phyloP scores from a whole-genome alignment of 2,888 invertebrate species.

The Ptychoptera albimana region DNA sequence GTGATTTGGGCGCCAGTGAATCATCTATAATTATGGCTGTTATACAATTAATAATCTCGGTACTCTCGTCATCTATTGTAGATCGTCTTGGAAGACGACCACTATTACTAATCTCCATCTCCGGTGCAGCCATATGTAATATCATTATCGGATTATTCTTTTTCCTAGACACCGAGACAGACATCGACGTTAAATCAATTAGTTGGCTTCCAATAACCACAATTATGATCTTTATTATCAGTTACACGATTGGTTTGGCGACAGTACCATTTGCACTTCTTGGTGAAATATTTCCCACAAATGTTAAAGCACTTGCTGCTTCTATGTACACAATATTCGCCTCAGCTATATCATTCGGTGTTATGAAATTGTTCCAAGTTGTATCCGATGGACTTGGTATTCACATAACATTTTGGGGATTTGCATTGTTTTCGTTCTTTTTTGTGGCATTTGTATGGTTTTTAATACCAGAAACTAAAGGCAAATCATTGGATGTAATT shows the following conservation, averaged over 20 bases:
- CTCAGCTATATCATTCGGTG: slow-evolving; percentile 39
- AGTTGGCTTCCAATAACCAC: slow-evolving; percentile 41
- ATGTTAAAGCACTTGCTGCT: slow-evolving; percentile 46
- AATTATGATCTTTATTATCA: slow-evolving; percentile 42
- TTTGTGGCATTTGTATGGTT: slow-evolving; percentile 37
- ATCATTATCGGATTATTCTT: slow-evolving; percentile 39
- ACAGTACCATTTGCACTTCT: slow-evolving; percentile 46
- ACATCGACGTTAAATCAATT: slow-evolving; percentile 31
- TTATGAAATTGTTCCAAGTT: slow-evolving; percentile 40
- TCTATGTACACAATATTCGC: slow-evolving; percentile 44
- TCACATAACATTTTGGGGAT: slow-evolving; percentile 39
- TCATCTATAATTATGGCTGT: slow-evolving; percentile 37
- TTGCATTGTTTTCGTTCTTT: slow-evolving; percentile 32
- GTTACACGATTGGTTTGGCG: slow-evolving; percentile 44
- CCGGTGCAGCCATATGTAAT: slow-evolving; percentile 37
- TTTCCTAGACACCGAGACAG: slow-evolving; percentile 33
- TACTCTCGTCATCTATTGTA: slow-evolving; percentile 38
- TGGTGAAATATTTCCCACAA: slow-evolving; percentile 45
- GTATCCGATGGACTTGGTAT: slow-evolving; percentile 35
- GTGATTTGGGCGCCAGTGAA: slow-evolving; percentile 32
- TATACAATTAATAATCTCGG: slow-evolving; percentile 38
- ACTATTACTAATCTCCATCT: slow-evolving; percentile 41
- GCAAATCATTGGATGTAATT: slow-evolving; percentile 42
- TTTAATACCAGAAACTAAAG: slow-evolving; percentile 42
- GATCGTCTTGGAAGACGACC: slow-evolving; percentile 45